A percentile compares a stretch with the other conserved stretches of the same genome.
Evolutionary conservation across 2,888 invertebrate genomes (phyloP).

Genomic region (Ochropleura leucogaster): DNA sequence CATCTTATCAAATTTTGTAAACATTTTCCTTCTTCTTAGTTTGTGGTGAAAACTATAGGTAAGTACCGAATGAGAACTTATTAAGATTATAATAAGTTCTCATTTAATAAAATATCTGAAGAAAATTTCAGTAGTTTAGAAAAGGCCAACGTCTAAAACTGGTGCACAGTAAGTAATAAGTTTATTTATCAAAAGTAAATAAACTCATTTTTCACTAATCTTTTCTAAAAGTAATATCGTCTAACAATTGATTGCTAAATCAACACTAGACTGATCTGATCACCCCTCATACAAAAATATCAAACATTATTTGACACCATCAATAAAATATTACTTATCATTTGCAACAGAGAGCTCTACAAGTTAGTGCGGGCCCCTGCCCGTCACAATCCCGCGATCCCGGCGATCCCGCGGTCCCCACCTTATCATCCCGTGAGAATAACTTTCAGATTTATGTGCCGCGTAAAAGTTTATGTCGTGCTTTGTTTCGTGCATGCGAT

Average conservation of each 20-base stretch:
- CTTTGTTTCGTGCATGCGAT: slow-evolving; percentile 81
- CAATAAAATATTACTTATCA: slow-evolving; percentile 64
- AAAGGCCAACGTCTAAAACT: neutral
- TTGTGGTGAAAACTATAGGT: too few species aligned
- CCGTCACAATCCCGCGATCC: slow-evolving; percentile 73
- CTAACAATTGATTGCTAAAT: slow-evolving; percentile 5
- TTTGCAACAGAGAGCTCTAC: slow-evolving; percentile 57
- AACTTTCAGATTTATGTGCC: slow-evolving; percentile 88
- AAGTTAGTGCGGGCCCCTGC: slow-evolving; percentile 61
- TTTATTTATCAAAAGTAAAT: neutral
- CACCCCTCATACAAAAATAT: slow-evolving; percentile 54
- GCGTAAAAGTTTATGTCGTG: slow-evolving; percentile 89
- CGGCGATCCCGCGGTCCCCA: slow-evolving; percentile 76
- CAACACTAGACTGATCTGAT: slow-evolving; percentile 23
- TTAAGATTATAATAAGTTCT: too few species aligned
- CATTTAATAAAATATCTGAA: neutral
- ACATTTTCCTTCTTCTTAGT: too few species aligned
- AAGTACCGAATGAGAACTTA: too few species aligned
- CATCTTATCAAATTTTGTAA: neutral
- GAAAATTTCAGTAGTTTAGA: neutral
- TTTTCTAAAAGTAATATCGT: too few species aligned
- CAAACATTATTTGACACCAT: slow-evolving; percentile 57
- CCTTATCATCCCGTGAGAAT: slow-evolving; percentile 89
- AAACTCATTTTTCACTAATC: neutral
- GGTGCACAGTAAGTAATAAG: neutral